These are phyloP conservation scores for Lerema accius DNA, from an alignment of 1,140 invertebrate species.

Conservation along the genomic window DNA sequence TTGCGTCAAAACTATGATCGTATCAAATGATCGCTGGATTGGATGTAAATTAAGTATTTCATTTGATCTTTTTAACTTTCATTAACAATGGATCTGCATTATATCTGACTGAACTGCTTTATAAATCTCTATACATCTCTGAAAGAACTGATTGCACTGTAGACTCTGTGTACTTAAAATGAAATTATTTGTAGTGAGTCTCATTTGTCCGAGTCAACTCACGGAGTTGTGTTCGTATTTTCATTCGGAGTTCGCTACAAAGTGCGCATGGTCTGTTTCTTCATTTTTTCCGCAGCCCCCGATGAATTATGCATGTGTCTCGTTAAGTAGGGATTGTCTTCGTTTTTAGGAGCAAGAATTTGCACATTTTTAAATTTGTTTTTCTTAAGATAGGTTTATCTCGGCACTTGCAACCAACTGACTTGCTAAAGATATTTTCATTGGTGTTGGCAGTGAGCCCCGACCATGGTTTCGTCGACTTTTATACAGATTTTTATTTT, in stretches of 20 bases:
- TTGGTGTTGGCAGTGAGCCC: background rate
- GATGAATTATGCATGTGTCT: conserved; percentile 25
- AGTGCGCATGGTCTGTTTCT: conserved; percentile 8
- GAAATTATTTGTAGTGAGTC: background rate
- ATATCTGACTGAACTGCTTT: too few relatives aligned
- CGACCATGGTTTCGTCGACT: too few relatives aligned
- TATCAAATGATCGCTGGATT: too few relatives aligned
- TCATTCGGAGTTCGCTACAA: background rate
- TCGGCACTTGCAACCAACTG: background rate
- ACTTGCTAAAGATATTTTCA: background rate
- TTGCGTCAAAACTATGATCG: too few relatives aligned
- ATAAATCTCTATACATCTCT: too few relatives aligned
- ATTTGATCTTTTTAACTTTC: too few relatives aligned
- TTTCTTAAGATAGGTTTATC: conserved; percentile 1
- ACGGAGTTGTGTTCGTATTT: background rate
- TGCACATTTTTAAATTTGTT: conserved; percentile 1
- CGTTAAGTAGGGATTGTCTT: conserved; percentile 24
- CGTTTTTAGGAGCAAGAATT: conserved; percentile 10
- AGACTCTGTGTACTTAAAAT: background rate
- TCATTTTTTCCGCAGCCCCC: conserved; percentile 14
- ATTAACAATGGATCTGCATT: too few relatives aligned
- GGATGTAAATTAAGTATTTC: too few relatives aligned
- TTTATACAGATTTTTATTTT: too few relatives aligned
- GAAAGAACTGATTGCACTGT: background rate
- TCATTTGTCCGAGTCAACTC: background rate